phyloP scores from a whole-genome alignment of 2,113 vertebrate species.

The Neodontobutis hainanensis region DNA sequence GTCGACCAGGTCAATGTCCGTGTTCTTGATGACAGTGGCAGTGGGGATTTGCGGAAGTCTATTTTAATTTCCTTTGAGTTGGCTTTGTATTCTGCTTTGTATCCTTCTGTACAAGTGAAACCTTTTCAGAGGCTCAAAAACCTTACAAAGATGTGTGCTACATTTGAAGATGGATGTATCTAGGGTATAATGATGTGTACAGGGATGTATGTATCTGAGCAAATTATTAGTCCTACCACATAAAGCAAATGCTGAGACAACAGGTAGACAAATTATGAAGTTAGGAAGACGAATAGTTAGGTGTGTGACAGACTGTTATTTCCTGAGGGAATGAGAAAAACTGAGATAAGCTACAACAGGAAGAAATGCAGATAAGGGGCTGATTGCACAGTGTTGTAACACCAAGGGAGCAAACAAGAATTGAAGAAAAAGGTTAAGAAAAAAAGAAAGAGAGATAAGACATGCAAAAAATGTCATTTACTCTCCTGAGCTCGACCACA shows the following conservation, averaged over 20 bases:
- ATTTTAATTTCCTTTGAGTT: too few relatives aligned
- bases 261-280: neutral
- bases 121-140: too few relatives aligned
- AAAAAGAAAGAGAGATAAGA: slow-evolving; percentile 42
- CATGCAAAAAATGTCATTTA: slow-evolving; percentile 40
- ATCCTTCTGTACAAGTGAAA: too few relatives aligned
- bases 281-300: neutral
- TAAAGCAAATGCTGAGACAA: neutral
- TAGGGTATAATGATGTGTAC: too few relatives aligned
- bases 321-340: slow-evolving; percentile 1
- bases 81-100: too few relatives aligned
- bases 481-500: slow-evolving; percentile 39
- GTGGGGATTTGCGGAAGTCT: too few relatives aligned
- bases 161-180: neutral
- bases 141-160: neutral
- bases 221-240: too few relatives aligned
- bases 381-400: slow-evolving; percentile 16
- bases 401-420: slow-evolving; percentile 9
- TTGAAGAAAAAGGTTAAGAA: slow-evolving; percentile 33
- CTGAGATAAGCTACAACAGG: slow-evolving; percentile 25
- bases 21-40: too few relatives aligned
- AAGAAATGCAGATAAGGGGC: slow-evolving; percentile 35
- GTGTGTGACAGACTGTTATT: neutral
- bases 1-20: too few relatives aligned
- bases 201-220: too few relatives aligned